Evolutionary conservation across 2,888 invertebrate genomes (phyloP).

Genomic region (Diogma glabrata): DNA sequence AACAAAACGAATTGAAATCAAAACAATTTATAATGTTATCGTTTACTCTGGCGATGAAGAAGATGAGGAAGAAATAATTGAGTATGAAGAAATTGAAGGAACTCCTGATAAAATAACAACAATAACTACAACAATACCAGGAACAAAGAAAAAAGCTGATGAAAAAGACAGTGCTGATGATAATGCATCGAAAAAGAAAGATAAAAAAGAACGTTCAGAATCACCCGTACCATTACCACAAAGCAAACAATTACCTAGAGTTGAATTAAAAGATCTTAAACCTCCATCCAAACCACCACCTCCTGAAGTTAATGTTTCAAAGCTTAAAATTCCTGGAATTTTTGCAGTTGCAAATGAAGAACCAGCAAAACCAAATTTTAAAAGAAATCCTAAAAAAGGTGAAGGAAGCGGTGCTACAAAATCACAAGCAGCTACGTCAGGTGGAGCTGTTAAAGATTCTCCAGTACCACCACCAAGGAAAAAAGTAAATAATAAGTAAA

Average conservation of each 20-base stretch:
- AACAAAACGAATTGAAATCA: constrained; percentile 33
- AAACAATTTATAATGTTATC: constrained; percentile 35
- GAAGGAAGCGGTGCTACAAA: constrained; percentile 3
- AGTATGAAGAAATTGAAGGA: constrained; percentile 28
- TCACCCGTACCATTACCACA: too few relatives aligned
- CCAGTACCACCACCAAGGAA: constrained; percentile 45
- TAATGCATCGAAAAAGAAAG: too few relatives aligned
- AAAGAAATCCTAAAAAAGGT: constrained; percentile 5
- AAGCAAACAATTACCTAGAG: too few relatives aligned
- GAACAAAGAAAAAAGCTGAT: constrained; percentile 5
- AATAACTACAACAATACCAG: background rate
- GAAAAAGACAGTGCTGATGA: too few relatives aligned
- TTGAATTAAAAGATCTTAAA: background rate
- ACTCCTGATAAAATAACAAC: constrained; percentile 3
- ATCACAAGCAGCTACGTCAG: constrained; percentile 6
- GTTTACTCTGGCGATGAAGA: constrained; percentile 20
- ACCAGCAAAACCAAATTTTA: constrained; percentile 21
- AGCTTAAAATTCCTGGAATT: constrained; percentile 6
- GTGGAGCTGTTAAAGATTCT: constrained; percentile 26
- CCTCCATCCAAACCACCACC: background rate
- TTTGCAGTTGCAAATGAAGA: background rate
- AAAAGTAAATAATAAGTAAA: constrained; percentile 38
- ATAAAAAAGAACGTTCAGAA: constrained; percentile 4
- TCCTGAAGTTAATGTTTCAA: constrained; percentile 26
- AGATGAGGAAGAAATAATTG: constrained; percentile 31